Conservation (phyloP, 2,888 invertebrate genomes). For the Limenitis camilla region DNA sequence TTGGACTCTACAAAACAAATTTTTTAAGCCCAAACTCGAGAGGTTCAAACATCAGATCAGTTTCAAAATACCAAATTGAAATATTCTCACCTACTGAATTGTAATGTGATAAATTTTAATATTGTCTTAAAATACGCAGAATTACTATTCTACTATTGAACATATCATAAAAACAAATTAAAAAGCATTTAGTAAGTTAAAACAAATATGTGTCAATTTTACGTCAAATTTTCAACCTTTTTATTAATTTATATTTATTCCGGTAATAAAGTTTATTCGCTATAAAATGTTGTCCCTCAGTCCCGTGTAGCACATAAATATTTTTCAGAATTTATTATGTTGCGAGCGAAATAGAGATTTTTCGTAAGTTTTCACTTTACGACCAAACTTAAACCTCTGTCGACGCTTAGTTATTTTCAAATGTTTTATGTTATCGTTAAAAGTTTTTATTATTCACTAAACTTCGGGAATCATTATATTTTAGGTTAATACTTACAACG, state of each 20-base stretch:
- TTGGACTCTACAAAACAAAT: too few relatives aligned
- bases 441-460: conserved; percentile 11
- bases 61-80: too few relatives aligned
- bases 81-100: too few relatives aligned
- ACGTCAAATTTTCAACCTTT: too few relatives aligned
- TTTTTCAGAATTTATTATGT: neutral
- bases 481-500: neutral
- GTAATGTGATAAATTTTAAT: too few relatives aligned
- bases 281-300: neutral
- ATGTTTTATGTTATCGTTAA: conserved; percentile 17
- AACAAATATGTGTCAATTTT: too few relatives aligned
- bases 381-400: conserved; percentile 15
- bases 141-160: too few relatives aligned
- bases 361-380: conserved; percentile 11
- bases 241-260: neutral
- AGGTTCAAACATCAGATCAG: too few relatives aligned
- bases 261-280: neutral
- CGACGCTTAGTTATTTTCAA: conserved; percentile 13
- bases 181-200: too few relatives aligned
- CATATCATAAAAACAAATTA: too few relatives aligned
- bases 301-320: neutral
- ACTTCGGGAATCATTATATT: conserved; percentile 6
- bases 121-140: too few relatives aligned
- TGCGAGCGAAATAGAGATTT: neutral
- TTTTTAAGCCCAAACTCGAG: too few relatives aligned